Evolutionary conservation across 2,888 invertebrate genomes (phyloP).

Genomic region (Synanthedon formicaeformis): DNA sequence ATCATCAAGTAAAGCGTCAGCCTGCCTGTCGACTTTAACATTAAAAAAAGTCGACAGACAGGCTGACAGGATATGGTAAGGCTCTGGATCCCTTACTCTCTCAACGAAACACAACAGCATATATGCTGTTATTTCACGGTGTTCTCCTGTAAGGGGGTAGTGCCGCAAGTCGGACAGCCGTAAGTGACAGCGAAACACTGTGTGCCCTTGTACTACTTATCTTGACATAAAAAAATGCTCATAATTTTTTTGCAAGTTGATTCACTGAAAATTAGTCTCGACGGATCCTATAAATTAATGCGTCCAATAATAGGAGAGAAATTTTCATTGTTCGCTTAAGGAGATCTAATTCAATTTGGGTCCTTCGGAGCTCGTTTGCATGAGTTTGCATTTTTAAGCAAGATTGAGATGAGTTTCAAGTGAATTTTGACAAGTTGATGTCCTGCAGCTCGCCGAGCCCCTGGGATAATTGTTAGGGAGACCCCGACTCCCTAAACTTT

Average conservation of each 20-base stretch:
- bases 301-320: conserved; percentile 45
- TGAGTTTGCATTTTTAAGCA: conserved; percentile 66
- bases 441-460: conserved; percentile 22
- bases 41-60: no score
- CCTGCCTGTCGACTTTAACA: neutral
- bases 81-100: no score
- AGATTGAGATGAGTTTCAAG: conserved; percentile 40
- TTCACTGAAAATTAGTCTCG: neutral
- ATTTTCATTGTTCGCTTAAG: conserved; percentile 51
- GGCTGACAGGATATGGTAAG: no score
- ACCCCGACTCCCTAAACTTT: neutral
- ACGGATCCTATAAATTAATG: conserved; percentile 46
- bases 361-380: conserved; percentile 61
- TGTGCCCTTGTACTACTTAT: no score
- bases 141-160: no score
- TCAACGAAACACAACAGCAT: no score
- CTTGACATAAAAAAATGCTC: no score
- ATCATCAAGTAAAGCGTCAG: no score
- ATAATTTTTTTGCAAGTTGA: no score
- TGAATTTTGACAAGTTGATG: conserved; percentile 51
- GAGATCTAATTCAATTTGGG: conserved; percentile 59
- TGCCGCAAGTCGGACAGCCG: no score
- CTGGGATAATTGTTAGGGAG: conserved; percentile 15
- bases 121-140: no score
- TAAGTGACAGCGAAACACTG: no score